These are phyloP conservation scores for Arvicanthis niloticus DNA, from an alignment of 2,113 vertebrate species.

Conservation along the genomic window DNA sequence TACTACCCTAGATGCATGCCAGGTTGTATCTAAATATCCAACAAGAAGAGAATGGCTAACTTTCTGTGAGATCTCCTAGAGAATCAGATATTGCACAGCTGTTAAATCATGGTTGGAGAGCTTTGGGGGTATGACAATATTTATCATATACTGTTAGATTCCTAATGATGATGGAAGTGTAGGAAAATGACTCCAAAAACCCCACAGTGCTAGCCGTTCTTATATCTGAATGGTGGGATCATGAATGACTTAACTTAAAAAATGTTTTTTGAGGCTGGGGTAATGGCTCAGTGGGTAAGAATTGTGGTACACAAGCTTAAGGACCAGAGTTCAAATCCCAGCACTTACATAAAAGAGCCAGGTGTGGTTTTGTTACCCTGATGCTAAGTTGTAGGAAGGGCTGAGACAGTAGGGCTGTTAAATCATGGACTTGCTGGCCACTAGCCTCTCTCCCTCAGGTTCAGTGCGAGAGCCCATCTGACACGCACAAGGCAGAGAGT, in stretches of 20 bases:
- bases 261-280: background rate
- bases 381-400: background rate
- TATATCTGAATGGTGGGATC: slow-evolving; percentile 50
- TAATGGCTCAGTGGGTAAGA: background rate
- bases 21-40: background rate
- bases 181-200: background rate
- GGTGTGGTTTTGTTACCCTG: background rate
- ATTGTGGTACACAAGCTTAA: too few relatives aligned
- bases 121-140: background rate
- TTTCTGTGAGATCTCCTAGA: background rate
- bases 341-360: background rate
- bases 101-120: background rate
- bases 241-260: slow-evolving; percentile 34
- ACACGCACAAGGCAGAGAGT: background rate
- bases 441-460: background rate
- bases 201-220: background rate
- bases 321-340: background rate
- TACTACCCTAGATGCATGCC: background rate
- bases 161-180: background rate
- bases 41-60: background rate
- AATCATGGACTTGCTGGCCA: too few relatives aligned
- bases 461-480: background rate
- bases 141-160: background rate
- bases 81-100: slow-evolving; percentile 10
- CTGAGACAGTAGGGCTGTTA: background rate